Conservation (phyloP, 2,888 invertebrate genomes). For the Eretmocerus hayati region DNA sequence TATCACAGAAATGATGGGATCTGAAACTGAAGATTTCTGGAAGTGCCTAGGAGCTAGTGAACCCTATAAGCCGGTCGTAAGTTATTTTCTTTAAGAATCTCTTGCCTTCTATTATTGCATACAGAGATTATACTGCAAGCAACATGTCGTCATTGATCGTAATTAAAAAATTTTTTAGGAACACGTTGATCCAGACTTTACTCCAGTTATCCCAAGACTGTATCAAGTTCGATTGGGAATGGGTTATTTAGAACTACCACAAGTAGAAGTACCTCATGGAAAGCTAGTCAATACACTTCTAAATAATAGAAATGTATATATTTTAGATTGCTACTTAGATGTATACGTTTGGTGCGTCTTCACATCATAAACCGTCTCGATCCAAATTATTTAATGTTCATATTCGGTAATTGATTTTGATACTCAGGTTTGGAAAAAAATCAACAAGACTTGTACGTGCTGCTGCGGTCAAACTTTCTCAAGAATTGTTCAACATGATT, state of each 20-base stretch:
- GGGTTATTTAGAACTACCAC: constrained; percentile 97
- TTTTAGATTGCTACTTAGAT: constrained; percentile 89
- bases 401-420: background rate
- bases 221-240: constrained; percentile 96
- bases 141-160: too few species aligned
- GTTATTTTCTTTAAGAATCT: too few species aligned
- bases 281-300: constrained; percentile 72
- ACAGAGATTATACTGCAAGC: too few species aligned
- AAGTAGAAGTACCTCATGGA: constrained; percentile 71
- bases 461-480: constrained; percentile 93
- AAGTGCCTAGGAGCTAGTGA: constrained; percentile 55
- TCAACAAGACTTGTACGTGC: constrained; percentile 91
- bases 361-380: background rate
- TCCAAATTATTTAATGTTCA: background rate
- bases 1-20: constrained; percentile 71
- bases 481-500: constrained; percentile 93
- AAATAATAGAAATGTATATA: constrained; percentile 88
- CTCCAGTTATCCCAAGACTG: constrained; percentile 64
- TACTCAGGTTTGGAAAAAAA: constrained; percentile 86
- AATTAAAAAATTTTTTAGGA: too few species aligned
- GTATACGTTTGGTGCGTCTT: constrained; percentile 82
- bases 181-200: constrained; percentile 63
- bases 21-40: constrained; percentile 84
- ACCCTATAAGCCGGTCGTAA: constrained; percentile 39
- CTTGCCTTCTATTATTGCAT: too few species aligned